These are phyloP conservation scores for Hyposmocoma kahamanoa DNA, from an alignment of 1,140 invertebrate genomes.

Conservation along the genomic window DNA sequence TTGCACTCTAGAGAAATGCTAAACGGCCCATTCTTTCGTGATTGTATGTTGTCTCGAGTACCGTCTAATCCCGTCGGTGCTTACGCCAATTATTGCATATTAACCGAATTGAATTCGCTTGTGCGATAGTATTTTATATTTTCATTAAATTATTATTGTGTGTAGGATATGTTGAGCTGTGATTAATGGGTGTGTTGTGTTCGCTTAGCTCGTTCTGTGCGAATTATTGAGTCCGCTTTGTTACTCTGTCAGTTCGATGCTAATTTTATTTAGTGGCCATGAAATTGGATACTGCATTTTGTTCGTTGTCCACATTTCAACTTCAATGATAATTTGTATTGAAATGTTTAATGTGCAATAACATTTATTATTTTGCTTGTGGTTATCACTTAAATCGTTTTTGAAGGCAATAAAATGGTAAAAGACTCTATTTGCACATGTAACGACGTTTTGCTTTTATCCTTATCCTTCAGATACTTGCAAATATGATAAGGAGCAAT, in stretches of 20 bases:
- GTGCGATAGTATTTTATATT: slow-evolving; percentile 38
- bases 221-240: slow-evolving; percentile 63
- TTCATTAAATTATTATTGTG: slow-evolving; percentile 41
- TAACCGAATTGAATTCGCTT: slow-evolving; percentile 36
- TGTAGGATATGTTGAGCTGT: slow-evolving; percentile 15
- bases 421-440: slow-evolving; percentile 28
- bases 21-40: slow-evolving; percentile 36
- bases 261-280: slow-evolving; percentile 69
- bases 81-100: slow-evolving; percentile 46
- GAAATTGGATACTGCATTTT: slow-evolving; percentile 51
- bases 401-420: slow-evolving; percentile 30
- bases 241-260: slow-evolving; percentile 52
- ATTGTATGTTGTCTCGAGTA: slow-evolving; percentile 25
- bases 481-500: slow-evolving; percentile 16
- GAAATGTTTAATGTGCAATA: slow-evolving; percentile 35
- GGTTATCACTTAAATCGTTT: slow-evolving; percentile 15
- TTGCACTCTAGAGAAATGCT: slow-evolving; percentile 39
- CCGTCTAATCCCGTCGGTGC: slow-evolving; percentile 13
- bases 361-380: slow-evolving; percentile 24
- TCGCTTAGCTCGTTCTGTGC: slow-evolving; percentile 41
- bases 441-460: slow-evolving; percentile 59
- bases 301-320: slow-evolving; percentile 26
- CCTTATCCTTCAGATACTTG: slow-evolving; percentile 28
- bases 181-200: slow-evolving; percentile 37
- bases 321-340: slow-evolving; percentile 36